Evolutionary conservation across 1,140 invertebrate genomes (phyloP).

Genomic region (Mercenaria mercenaria): DNA sequence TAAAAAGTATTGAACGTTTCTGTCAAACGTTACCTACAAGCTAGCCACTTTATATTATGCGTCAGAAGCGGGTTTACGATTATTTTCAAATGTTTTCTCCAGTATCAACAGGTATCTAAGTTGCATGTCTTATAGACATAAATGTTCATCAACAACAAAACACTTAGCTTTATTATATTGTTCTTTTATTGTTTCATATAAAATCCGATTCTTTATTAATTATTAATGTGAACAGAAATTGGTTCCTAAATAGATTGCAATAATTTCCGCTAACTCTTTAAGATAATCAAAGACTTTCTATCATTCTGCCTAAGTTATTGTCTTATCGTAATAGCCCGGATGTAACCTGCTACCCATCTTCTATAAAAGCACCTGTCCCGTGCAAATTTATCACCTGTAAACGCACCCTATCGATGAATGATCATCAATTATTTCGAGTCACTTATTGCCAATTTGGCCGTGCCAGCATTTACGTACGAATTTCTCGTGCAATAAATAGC

Average conservation of each 20-base stretch:
- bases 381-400: conserved; percentile 17
- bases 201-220: conserved; percentile 43
- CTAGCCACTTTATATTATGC: too few species aligned
- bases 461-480: background rate
- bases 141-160: background rate
- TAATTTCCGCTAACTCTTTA: conserved; percentile 65
- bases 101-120: background rate
- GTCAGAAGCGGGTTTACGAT: too few species aligned
- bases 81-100: too few species aligned
- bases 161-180: background rate
- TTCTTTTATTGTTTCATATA: conserved; percentile 44
- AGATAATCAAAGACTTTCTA: conserved; percentile 69
- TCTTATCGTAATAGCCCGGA: conserved; percentile 43
- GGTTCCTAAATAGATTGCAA: conserved; percentile 37
- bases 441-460: conserved; percentile 25
- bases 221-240: conserved; percentile 45
- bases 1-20: too few species aligned
- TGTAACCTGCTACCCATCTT: conserved; percentile 49
- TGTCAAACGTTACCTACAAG: too few species aligned
- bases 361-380: conserved; percentile 51
- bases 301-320: conserved; percentile 57
- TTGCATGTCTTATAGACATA: conserved; percentile 3
- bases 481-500: conserved; percentile 3
- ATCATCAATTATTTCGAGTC: conserved; percentile 32
- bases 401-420: conserved; percentile 3